Evolutionary conservation across 2,888 invertebrate genomes (phyloP).

Genomic region (Acanthoscelides obtectus): DNA sequence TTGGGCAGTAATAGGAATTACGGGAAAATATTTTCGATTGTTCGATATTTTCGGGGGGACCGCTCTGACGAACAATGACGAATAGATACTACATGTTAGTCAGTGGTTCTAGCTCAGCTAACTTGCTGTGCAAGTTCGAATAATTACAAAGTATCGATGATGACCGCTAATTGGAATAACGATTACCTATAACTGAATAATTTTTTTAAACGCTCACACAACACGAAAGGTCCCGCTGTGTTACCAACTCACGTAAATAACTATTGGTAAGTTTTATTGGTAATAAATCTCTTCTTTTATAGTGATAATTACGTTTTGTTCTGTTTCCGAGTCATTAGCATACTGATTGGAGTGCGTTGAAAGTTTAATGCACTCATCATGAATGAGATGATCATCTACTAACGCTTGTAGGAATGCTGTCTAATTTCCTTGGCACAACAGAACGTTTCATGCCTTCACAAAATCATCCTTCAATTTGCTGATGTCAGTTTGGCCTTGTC

Average conservation of each 20-base stretch:
- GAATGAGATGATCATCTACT: not conserved
- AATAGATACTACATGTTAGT: not conserved
- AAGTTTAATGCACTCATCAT: not conserved
- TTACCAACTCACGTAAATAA: not conserved
- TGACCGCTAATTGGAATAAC: not conserved
- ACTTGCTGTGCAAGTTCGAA: not conserved
- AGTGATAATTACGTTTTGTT: not conserved
- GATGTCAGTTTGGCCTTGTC: no score
- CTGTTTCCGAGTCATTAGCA: not conserved
- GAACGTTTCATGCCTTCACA: no score
- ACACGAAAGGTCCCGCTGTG: not conserved
- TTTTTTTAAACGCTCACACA: not conserved
- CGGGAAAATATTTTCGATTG: no score
- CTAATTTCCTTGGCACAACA: no score
- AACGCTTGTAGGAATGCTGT: no score
- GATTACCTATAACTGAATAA: not conserved
- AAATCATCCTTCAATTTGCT: no score
- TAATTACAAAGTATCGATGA: not conserved
- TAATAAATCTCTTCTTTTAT: not conserved
- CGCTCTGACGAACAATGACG: no score
- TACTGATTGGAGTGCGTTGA: not conserved
- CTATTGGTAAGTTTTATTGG: not conserved
- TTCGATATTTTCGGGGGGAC: no score
- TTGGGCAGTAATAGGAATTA: no score
- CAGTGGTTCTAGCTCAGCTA: not conserved